Base-by-base conservation (phyloP, 92 coral and sea anemone genomes). In the Phenganax stokvisi region DNA sequence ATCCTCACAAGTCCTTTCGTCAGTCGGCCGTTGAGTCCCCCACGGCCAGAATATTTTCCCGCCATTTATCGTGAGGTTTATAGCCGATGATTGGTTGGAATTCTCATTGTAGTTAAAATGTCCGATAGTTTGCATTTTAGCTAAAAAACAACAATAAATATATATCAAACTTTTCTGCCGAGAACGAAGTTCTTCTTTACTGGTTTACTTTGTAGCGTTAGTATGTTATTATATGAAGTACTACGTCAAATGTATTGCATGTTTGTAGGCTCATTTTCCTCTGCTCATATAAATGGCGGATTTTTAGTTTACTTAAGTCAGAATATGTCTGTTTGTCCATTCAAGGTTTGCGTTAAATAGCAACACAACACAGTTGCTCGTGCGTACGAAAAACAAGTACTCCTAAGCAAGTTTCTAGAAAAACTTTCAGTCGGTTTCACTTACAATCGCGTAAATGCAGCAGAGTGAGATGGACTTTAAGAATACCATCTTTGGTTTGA, bases 41-140 rank as follows among this genome's bases (percentile, higher is more conserved):
- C 83, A 79, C 0, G 83, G 83, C 83, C 83, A 79, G 0, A 10
- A 12, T 5, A 79, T 79, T 10, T 59, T 20, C 28, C 15, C 73
- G 12, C 51, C 57, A 47, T 9, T 10, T 7, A 25, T 63, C 9
- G 13, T 53, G 5, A 73, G 59, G 8, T 53, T 53, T 7, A 53
- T 37, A 3, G 30, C 20, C 6, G 65, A 25, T 13, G 16, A 13
- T 13, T 59, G 65, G 65, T 13, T 59, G 65, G 47, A 9, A 30
- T 73, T 12, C 3, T 6, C 15, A 8, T 0, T 55, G 65, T 56
- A 54, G 62, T 17, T 75, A 51, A 75, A 75, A 12, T 15, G 1
- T 17, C 63, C 80, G 28, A 75, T 54, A 9, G 62, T 75, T 60
- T 54, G 56, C 30, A 58, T 8, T 11, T 10, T 56, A 52, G 51